phyloP scores from a whole-genome alignment of 2,797 vertebrate genomes.

The Sebastes diaconus region DNA sequence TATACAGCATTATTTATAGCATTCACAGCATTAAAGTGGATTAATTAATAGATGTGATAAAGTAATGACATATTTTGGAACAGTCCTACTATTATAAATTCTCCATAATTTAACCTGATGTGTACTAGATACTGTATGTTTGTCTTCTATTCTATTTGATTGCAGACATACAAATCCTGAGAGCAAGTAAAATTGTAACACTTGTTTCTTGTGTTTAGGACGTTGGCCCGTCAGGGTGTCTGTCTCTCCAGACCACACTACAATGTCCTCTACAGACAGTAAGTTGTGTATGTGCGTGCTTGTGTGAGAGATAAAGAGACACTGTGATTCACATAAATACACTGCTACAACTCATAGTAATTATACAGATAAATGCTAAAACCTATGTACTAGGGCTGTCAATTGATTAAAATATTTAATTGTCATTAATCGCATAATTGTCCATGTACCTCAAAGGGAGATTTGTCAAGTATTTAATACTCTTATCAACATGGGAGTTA shows the following conservation, averaged over 20 bases:
- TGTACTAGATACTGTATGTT: neutral
- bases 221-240: constrained; percentile 70
- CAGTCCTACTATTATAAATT: neutral
- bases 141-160: neutral
- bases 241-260: constrained; percentile 66
- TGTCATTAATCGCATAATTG: too few species aligned
- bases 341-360: neutral
- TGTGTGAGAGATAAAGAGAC: neutral
- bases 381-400: too few species aligned
- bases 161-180: neutral
- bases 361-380: neutral
- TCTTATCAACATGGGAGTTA: too few species aligned
- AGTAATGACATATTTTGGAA: neutral
- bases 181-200: fast-evolving
- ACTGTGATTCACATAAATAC: neutral
- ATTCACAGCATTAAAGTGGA: neutral
- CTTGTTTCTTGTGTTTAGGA: constrained; percentile 53
- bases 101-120: fast-evolving
- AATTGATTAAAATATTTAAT: too few species aligned
- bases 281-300: constrained; percentile 49
- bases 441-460: too few species aligned
- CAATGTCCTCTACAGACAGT: constrained; percentile 79
- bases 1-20: too few species aligned
- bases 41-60: neutral
- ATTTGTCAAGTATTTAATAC: too few species aligned